Percentiles rank a stretch among this genome's conserved stretches.
Conservation (phyloP, 1,140 invertebrate genomes). For the Zaprionus ornatus region DNA sequence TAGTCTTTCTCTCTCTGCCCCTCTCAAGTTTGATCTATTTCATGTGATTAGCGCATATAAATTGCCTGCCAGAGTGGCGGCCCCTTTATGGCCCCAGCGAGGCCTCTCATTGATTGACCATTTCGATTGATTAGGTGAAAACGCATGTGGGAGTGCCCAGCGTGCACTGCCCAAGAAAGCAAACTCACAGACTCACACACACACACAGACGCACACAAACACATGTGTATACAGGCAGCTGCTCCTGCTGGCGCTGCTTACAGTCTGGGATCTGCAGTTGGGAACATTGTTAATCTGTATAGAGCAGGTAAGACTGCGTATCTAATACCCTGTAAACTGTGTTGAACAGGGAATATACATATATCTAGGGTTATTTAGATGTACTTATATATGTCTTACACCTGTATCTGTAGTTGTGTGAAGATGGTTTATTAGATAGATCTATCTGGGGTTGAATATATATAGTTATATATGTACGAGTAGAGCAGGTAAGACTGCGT, state of each 20-base stretch:
- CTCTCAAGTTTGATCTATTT: conserved; percentile 74
- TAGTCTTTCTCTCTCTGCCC: not conserved
- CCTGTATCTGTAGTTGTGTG: no score
- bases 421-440: no score
- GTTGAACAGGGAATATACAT: no score
- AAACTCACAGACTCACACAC: conserved; percentile 4
- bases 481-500: no score
- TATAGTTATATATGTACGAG: not conserved
- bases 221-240: conserved; percentile 2
- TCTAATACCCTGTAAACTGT: conserved; percentile 9
- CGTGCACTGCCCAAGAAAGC: not conserved
- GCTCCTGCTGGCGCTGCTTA: conserved; percentile 12
- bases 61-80: conserved; percentile 49
- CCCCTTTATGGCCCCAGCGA: conserved; percentile 4
- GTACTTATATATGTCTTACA: not conserved
- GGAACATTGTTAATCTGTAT: not conserved
- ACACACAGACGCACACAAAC: not conserved
- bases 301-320: no score
- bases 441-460: not conserved
- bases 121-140: conserved; percentile 67
- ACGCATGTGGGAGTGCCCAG: conserved; percentile 63
- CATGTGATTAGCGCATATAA: conserved; percentile 77
- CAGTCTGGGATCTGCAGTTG: conserved; percentile 17
- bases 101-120: conserved; percentile 58
- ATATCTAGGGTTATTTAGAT: no score